Evolutionary conservation across 2,888 invertebrate genomes (phyloP), one percentile per base, ranked within the genome.

Genomic region (Drosophila paranaensis): DNA sequence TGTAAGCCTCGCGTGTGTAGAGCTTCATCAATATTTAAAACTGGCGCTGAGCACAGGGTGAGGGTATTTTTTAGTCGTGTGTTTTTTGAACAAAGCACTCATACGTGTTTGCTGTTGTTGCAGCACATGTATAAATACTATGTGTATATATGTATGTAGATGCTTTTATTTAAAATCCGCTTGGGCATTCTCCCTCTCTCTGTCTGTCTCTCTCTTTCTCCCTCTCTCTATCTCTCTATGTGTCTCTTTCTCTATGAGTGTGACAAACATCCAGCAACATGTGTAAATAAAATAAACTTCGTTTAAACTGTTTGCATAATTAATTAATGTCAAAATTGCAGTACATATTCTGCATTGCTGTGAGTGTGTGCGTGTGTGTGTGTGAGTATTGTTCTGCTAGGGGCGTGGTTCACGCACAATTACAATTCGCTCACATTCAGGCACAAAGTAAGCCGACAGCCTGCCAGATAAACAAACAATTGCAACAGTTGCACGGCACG

Each of bases 301-400:
- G 81, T 78, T 88, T 88, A 88, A 85, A 79, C 80, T 77, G 86
- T 86, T 88, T 88, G 83, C 88, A 88, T 86, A 86, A 86, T 86
- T 86, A 88, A 86, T 88, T 83, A 86, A 79, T 80, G 86, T 71
- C 77, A 76, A 72, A 80, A 68, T 79, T 74, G 67, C 67, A 61
- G 57, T 51, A 37, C 43, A 61, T 43, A 54, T 57, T 57, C 37
- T 40, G 20, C 20, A 20, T 6, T 25, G 14, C 11, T 30, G 33
- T 33, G 33, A 33, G 33, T 33, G 43, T 40, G 61, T 16, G n/a
- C 39, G 20, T n/a, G 30, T 46, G 20, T 43, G 37, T 33, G 57
- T 42, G n/a, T 40, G 16, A 14, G 27, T 43, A 25, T 35, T 20
- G 39, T 42, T 35, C 14, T 55, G 42, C 16, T 9, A 51, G 30